These are phyloP conservation scores for Cephus nigrinus DNA, from an alignment of 2,888 invertebrate genomes.

Conservation along the genomic window DNA sequence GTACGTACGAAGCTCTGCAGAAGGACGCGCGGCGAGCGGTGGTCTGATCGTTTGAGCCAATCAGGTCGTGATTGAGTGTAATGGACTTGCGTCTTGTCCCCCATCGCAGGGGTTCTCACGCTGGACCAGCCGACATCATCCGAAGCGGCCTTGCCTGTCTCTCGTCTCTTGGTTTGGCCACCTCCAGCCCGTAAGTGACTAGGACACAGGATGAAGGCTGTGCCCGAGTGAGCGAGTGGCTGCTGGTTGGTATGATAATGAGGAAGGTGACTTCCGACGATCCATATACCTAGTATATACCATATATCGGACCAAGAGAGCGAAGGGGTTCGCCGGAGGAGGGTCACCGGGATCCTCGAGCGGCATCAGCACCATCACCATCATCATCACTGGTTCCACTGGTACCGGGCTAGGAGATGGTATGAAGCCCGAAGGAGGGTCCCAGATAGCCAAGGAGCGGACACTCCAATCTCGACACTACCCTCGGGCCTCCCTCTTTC, in stretches of 20 bases:
- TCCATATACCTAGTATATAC: slow-evolving; percentile 47
- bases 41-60: slow-evolving; percentile 66
- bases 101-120: slow-evolving; percentile 63
- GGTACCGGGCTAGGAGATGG: slow-evolving; percentile 18
- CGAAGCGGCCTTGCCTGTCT: slow-evolving; percentile 32
- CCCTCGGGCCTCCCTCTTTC: slow-evolving; percentile 44
- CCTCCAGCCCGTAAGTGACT: slow-evolving; percentile 59
- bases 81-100: slow-evolving; percentile 67
- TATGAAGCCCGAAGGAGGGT: slow-evolving; percentile 32
- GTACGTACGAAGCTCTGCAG: slow-evolving; percentile 39
- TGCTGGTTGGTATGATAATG: slow-evolving; percentile 64
- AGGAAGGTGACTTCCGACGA: slow-evolving; percentile 67
- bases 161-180: slow-evolving; percentile 56
- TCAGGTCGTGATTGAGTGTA: slow-evolving; percentile 65
- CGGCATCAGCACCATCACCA: neutral
- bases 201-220: slow-evolving; percentile 65
- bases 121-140: slow-evolving; percentile 14
- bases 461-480: slow-evolving; percentile 60
- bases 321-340: slow-evolving; percentile 22
- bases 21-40: slow-evolving; percentile 55
- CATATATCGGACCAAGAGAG: slow-evolving; percentile 19
- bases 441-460: slow-evolving; percentile 59
- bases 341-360: slow-evolving; percentile 2
- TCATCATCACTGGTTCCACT: neutral
- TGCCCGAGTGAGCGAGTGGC: slow-evolving; percentile 57